phyloP scores from a whole-genome alignment of 2,113 vertebrate species.

The Malurus cyaneus region DNA sequence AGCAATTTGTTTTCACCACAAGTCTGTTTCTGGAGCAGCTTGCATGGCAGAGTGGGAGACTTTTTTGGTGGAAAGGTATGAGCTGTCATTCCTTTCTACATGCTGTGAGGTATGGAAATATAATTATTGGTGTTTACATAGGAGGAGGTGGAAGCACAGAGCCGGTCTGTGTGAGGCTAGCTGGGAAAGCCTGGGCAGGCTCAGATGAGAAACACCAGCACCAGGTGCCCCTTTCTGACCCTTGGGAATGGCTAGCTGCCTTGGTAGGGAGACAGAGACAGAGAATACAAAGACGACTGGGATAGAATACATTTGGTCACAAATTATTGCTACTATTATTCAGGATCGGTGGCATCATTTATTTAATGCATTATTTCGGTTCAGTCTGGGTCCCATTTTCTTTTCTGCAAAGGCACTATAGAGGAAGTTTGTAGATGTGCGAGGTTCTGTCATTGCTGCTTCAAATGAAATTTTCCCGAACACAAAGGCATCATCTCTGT shows the following conservation, averaged over 20 bases:
- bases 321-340: neutral
- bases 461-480: neutral
- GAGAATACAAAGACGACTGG: neutral
- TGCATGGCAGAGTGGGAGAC: neutral
- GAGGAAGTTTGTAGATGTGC: neutral
- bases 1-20: constrained; percentile 23
- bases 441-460: accelerated
- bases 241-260: neutral
- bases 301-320: neutral
- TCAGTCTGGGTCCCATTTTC: neutral
- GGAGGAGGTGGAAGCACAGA: constrained; percentile 53
- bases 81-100: constrained; percentile 12
- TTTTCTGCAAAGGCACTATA: neutral
- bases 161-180: neutral
- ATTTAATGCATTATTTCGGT: neutral
- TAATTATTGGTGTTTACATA: constrained; percentile 34
- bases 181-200: neutral
- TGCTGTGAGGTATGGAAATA: constrained; percentile 51
- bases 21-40: constrained; percentile 12
- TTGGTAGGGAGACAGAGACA: accelerated
- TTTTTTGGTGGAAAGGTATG: neutral
- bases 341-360: neutral
- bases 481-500: neutral
- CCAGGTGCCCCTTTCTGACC: neutral
- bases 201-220: neutral